Evolutionary conservation across 2,113 vertebrate species (phyloP), one percentile per base, ranked within the genome.

Genomic region (Eubucco bourcierii): DNA sequence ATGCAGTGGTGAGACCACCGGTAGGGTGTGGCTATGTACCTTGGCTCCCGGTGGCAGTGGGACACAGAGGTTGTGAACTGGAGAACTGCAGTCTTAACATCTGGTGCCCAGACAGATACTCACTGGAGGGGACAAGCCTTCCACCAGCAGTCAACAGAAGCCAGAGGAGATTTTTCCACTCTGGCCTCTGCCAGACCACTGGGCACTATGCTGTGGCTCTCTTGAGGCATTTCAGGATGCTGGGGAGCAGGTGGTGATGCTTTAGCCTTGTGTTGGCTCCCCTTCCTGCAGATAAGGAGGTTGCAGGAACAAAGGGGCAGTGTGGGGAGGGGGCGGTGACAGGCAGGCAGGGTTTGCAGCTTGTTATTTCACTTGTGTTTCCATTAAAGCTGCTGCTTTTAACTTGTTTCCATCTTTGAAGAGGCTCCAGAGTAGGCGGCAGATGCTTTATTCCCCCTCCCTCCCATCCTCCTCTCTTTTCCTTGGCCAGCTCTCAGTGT

Each of bases 351-450:
- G 84, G 82, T 82, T 92, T 87, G 52, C 79, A 60, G 90, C 93
- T 95, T 92, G 93, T 95, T 96, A 94, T 90, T 95, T 87, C 82
- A 74, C 90, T 96, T 93, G 79, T 91, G 90, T 90, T 96, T 24
- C 90, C 72, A 93, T 95, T 90, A 91, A 63, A 93, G 85, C 93
- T 77, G 60, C 67, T 80, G 93, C 85, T 95, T 95, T 96, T 80
- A 93, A 95, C 90, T 95, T 94, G 93, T 88, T 95, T 96, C 90
- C 34, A 1, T 55, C 84, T 95, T 91, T 94, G 91, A 93, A 95
- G 94, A 95, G 82, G 93, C 82, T 94, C 47, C 82, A 87, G 87
- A 56, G 82, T 93, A 85, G 47, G 68, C 64, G 79, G 75, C 95
- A 95, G 91, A 95, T 95, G 94, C 85, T 95, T 93, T 85, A 80